phyloP scores from a whole-genome alignment of 2,113 vertebrate species.

The Hucho hucho region DNA sequence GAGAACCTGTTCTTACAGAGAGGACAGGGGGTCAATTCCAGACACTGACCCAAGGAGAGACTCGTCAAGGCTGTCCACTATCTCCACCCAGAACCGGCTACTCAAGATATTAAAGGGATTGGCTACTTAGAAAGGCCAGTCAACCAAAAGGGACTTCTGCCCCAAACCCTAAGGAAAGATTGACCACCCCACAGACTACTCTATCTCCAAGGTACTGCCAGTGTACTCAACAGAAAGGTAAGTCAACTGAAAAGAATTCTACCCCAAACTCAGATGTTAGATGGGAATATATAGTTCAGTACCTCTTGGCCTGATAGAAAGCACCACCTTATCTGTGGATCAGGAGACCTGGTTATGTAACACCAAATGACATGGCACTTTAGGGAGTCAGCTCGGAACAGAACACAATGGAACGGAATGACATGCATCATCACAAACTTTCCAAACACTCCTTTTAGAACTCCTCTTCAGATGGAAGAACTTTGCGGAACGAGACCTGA shows the following conservation, averaged over 20 bases:
- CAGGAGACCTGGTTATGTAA: neutral
- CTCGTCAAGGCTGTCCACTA: no score
- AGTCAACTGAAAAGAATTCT: neutral
- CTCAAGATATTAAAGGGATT: no score
- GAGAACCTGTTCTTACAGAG: neutral
- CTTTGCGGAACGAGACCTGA: neutral
- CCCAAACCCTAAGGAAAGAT: neutral
- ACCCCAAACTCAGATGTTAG: neutral
- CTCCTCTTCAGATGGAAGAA: neutral
- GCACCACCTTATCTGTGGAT: constrained; percentile 1
- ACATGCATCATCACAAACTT: neutral
- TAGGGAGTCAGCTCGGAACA: neutral
- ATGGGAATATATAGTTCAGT: neutral
- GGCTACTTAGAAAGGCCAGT: no score
- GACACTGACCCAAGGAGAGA: neutral
- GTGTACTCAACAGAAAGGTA: neutral
- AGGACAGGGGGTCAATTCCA: neutral
- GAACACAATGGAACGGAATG: neutral
- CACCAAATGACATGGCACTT: neutral
- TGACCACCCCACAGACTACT: neutral
- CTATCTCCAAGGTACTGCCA: neutral
- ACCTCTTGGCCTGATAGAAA: neutral
- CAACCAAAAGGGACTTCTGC: no score
- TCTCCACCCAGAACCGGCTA: no score
- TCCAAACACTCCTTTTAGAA: no score